These are phyloP conservation scores for Beaufortia kweichowensis DNA, from an alignment of 2,113 vertebrate species.

Conservation along the genomic window DNA sequence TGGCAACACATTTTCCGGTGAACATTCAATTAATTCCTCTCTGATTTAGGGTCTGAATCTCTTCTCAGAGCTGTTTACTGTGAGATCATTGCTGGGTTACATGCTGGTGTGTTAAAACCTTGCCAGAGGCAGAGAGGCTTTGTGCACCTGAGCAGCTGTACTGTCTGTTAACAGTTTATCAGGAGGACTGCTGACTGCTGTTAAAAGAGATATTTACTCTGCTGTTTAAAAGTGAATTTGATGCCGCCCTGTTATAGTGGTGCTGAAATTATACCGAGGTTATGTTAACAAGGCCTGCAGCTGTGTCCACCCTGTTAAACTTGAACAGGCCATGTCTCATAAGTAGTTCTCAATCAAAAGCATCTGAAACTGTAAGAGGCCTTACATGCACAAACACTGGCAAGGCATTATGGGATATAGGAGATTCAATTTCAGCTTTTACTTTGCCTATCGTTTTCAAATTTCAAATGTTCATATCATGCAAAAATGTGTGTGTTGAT, in stretches of 20 bases:
- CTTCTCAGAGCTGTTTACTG: not conserved
- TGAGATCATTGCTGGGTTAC: constrained; percentile 1
- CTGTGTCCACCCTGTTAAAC: constrained; percentile 19
- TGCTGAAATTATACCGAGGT: constrained; percentile 38
- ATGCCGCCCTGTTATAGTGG: constrained; percentile 36
- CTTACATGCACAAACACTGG: not conserved
- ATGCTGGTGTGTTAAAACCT: constrained; percentile 15
- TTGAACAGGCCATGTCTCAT: not conserved
- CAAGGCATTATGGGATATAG: not conserved
- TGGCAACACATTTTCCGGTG: not conserved
- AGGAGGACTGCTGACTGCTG: constrained; percentile 34
- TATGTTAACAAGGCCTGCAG: constrained; percentile 28
- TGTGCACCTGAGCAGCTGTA: constrained; percentile 41
- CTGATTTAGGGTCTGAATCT: not conserved
- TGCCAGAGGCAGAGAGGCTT: constrained; percentile 13
- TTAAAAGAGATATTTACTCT: constrained; percentile 48
- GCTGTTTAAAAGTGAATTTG: constrained; percentile 41
- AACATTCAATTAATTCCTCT: not conserved
- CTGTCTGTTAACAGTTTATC: constrained; percentile 36
- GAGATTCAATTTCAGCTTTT: not conserved
- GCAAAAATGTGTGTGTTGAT: not conserved
- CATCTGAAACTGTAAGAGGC: constrained; percentile 1
- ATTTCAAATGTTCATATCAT: not conserved
- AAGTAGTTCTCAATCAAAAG: not conserved
- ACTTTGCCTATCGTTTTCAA: not conserved